A percentile compares a stretch with the other conserved stretches of the same genome.
phyloP scores from a whole-genome alignment of 2,797 vertebrate species.

The Gymnoscopelus microlampas region DNA sequence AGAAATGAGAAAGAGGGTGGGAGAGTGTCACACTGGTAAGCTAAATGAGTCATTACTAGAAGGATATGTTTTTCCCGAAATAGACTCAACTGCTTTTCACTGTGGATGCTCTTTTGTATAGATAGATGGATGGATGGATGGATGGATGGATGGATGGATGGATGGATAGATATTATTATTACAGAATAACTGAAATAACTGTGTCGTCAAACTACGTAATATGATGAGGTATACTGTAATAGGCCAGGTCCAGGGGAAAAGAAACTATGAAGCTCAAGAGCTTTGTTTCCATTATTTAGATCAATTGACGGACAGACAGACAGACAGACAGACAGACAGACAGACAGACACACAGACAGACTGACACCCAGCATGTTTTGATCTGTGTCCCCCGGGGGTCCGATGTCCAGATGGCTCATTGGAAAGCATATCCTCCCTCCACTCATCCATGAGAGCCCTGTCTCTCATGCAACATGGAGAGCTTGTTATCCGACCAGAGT shows the following conservation, averaged over 20 bases:
- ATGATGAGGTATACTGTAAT: conserved; percentile 6
- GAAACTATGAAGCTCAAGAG: not conserved
- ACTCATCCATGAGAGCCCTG: conserved; percentile 50
- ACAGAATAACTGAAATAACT: not conserved
- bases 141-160: no score
- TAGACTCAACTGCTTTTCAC: not conserved
- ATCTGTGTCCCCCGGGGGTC: conserved; percentile 59
- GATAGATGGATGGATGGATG: no score
- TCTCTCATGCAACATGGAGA: conserved; percentile 55
- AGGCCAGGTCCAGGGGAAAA: conserved; percentile 33
- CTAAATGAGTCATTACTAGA: not conserved
- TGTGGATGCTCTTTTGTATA: not conserved
- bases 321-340: conserved; percentile 2
- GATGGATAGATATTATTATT: not conserved
- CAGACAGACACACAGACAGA: conserved; percentile 11
- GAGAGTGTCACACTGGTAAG: conserved; percentile 35
- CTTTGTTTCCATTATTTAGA: no score
- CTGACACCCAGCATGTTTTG: conserved; percentile 56
- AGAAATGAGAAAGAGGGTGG: conserved; percentile 49
- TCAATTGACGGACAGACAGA: conserved; percentile 20
- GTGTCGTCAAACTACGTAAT: not conserved
- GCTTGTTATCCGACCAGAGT: conserved; percentile 43
- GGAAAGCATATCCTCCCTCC: conserved; percentile 58
- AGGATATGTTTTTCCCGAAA: not conserved
- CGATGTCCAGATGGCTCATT: conserved; percentile 78